phyloP scores from a whole-genome alignment of 2,888 invertebrate species.

The Criorhina ranunculi region DNA sequence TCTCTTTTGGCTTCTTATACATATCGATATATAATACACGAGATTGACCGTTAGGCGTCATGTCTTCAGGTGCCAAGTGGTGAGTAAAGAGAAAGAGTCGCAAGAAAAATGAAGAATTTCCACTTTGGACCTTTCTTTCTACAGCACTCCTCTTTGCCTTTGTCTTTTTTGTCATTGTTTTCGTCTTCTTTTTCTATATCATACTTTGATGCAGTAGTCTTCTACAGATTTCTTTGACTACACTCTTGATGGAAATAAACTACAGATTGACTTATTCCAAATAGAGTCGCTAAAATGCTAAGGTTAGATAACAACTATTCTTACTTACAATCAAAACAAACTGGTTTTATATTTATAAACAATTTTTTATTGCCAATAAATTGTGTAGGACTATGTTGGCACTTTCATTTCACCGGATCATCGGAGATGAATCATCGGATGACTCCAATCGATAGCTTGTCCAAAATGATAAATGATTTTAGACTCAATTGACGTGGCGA shows the following conservation, averaged over 20 bases:
- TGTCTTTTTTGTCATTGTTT: neutral
- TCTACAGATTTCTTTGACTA: neutral
- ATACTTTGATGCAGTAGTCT: too few species aligned
- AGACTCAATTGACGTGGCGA: slow-evolving; percentile 33
- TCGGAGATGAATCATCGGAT: slow-evolving; percentile 31
- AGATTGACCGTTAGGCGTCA: slow-evolving; percentile 40
- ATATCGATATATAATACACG: slow-evolving; percentile 19
- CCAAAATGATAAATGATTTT: slow-evolving; percentile 31
- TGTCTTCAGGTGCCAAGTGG: slow-evolving; percentile 1
- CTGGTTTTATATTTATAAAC: neutral
- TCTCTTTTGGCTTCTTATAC: slow-evolving; percentile 19
- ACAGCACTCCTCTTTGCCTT: neutral
- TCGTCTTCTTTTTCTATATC: neutral
- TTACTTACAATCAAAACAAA: neutral
- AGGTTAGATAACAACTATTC: slow-evolving; percentile 28
- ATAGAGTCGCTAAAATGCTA: neutral
- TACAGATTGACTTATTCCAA: too few species aligned
- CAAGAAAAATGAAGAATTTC: slow-evolving; percentile 51
- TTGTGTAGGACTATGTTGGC: neutral
- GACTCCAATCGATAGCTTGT: slow-evolving; percentile 16
- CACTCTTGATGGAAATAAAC: neutral
- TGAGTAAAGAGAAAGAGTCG: neutral
- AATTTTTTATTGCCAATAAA: slow-evolving; percentile 1
- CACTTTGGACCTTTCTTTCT: slow-evolving; percentile 18
- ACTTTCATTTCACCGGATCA: slow-evolving; percentile 4